Base-by-base conservation (phyloP, 2,888 invertebrate species). In the Eupithecia insigniata region DNA sequence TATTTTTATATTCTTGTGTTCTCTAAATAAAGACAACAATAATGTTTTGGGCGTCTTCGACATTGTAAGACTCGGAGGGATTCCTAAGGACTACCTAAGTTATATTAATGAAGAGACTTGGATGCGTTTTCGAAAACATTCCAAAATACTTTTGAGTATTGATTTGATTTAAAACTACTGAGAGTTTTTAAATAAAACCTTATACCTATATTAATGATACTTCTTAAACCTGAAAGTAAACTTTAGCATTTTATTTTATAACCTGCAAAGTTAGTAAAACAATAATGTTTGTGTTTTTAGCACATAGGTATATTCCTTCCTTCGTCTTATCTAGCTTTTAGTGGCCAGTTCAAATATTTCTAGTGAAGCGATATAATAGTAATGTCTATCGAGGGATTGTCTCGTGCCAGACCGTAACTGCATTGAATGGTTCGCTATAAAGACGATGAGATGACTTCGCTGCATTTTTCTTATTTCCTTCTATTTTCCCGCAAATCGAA, bases 381-480 rank as follows among this genome's bases (percentile, higher is more conserved):
- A 28, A 39, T 39, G 36, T 66, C 58, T 46, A 28, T 46, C 55
- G 43, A 28, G 60, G 22, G 18, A 16, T 46, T 58, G 36, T 46
- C 32, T 65, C 65, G 60, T 67, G 69, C n/a, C 32, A 28, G 28
- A 16, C 51, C 51, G 39, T 71, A 46, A 74, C 69, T 66, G 43
- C n/a, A 26, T 30, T 64, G 73, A 67, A 74, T 66, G 66, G 69
- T 34, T 61, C 32, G 69, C 72, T 66, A 75, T 77, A 70, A 66
- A 70, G 51, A 58, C 46, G 69, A 72, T 67, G 66, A 75, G 72
- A 70, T 64, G 65, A 34, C 70, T 67, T 69, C 75, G 70, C 65
- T 74, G 68, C 51, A 60, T 65, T 70, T n/a, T 68, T 69, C 46
- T 75, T 69, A 69, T 74, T 71, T 71, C 22, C 22, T 55, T 62